Conservation (phyloP, 2,888 invertebrate species). For the Mesorhabditis sp. region DNA sequence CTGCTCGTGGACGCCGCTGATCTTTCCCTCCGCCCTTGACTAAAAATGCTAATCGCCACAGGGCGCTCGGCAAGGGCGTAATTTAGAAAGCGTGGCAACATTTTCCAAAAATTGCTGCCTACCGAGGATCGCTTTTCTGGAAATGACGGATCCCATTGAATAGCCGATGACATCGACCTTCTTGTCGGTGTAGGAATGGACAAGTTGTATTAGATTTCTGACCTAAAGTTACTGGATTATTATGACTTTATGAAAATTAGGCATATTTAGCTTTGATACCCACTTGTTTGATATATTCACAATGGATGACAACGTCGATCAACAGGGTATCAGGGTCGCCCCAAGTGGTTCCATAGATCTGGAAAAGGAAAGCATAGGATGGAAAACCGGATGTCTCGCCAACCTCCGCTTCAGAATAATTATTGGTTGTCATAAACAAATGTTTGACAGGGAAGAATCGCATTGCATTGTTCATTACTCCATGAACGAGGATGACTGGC, state of each 20-base stretch:
- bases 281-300: conserved; percentile 3
- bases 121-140: conserved; percentile 5
- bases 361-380: not conserved
- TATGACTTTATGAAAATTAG: not conserved
- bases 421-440: not conserved
- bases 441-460: conserved; percentile 3
- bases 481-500: conserved; percentile 5
- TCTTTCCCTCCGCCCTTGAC: no score
- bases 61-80: no score
- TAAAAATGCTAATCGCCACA: no score
- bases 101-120: not conserved
- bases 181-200: not conserved
- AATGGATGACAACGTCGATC: not conserved
- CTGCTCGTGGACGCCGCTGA: no score
- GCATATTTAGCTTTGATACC: not conserved
- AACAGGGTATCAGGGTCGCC: not conserved
- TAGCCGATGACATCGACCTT: conserved; percentile 1
- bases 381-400: conserved; percentile 1
- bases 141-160: not conserved
- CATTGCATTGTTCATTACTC: conserved; percentile 1
- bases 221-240: not conserved
- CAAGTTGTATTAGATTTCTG: not conserved
- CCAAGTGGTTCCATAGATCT: conserved; percentile 5
- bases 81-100: no score
- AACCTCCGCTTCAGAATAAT: not conserved